Evolutionary conservation across 2,888 invertebrate species (phyloP).

Genomic region (Halictus quadricinctus): DNA sequence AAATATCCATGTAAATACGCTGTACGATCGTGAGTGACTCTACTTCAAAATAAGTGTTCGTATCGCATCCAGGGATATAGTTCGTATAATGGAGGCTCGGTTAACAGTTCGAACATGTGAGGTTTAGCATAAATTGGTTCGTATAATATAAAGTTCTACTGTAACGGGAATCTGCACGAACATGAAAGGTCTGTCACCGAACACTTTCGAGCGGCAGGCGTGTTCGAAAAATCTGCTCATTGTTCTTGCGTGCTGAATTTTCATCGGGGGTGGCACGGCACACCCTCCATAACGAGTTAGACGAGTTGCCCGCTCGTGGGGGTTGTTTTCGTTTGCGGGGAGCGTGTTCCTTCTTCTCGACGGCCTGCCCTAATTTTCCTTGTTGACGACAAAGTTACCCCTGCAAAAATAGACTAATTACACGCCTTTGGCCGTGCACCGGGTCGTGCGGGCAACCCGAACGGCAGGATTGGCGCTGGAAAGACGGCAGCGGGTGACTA

Average conservation of each 20-base stretch:
- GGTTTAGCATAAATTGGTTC: too few species aligned
- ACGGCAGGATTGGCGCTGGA: constrained; percentile 38
- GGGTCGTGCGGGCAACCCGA: constrained; percentile 30
- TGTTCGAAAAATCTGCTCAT: not conserved
- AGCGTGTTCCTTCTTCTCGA: constrained; percentile 6
- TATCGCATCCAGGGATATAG: too few species aligned
- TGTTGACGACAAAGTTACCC: constrained; percentile 52
- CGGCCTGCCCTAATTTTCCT: constrained; percentile 30
- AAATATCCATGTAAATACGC: too few species aligned
- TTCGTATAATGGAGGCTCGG: too few species aligned
- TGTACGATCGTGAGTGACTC: too few species aligned
- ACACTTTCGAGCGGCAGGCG: not conserved
- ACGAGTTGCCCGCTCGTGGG: constrained; percentile 14
- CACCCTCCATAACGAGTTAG: constrained; percentile 2
- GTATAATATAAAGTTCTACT: too few species aligned
- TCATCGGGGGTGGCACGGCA: not conserved
- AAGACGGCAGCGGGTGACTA: constrained; percentile 64
- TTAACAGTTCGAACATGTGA: too few species aligned
- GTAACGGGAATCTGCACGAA: not conserved
- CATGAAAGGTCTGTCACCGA: not conserved
- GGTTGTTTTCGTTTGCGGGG: constrained; percentile 16
- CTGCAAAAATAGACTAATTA: constrained; percentile 69
- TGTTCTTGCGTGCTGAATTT: not conserved
- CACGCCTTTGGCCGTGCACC: constrained; percentile 44
- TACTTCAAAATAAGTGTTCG: too few species aligned